Conservation (phyloP, 1,140 invertebrate genomes). For the Lepidurus apus region DNA sequence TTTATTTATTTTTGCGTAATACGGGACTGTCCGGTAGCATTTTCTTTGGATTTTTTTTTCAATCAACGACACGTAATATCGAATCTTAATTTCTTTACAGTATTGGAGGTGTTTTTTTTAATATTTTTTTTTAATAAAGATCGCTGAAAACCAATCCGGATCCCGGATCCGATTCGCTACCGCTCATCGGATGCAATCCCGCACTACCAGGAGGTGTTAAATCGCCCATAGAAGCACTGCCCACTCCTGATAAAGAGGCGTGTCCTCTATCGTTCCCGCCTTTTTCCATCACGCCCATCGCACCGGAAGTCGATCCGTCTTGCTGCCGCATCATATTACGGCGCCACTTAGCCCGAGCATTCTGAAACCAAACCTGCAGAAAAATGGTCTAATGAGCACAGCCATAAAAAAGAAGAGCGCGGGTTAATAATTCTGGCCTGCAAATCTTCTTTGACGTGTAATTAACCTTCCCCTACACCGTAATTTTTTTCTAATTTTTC, state of each 20-base stretch:
- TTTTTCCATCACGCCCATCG: conserved; percentile 27
- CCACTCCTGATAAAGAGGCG: conserved; percentile 25
- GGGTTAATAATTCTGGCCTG: not conserved
- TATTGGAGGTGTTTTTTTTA: not conserved
- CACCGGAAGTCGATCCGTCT: conserved; percentile 31
- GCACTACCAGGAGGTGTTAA: conserved; percentile 33
- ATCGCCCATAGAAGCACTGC: conserved; percentile 30
- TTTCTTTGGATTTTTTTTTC: too few relatives aligned
- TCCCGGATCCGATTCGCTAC: conserved; percentile 23
- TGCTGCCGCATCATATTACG: conserved; percentile 69
- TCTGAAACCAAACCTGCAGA: conserved; percentile 94
- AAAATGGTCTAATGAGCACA: conserved; percentile 14
- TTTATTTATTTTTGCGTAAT: not conserved
- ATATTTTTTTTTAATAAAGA: conserved; percentile 27
- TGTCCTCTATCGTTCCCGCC: conserved; percentile 25
- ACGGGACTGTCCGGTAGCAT: too few relatives aligned
- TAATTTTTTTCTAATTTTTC: conserved; percentile 12
- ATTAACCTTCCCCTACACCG: not conserved
- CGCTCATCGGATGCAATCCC: conserved; percentile 26
- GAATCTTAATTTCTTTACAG: not conserved
- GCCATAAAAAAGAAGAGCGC: not conserved
- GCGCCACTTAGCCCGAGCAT: conserved; percentile 91
- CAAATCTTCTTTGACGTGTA: not conserved
- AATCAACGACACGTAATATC: too few relatives aligned
- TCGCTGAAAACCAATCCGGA: conserved; percentile 34